These are phyloP conservation scores for Danaus plexippus DNA, from an alignment of 1,140 invertebrate genomes.

Conservation along the genomic window DNA sequence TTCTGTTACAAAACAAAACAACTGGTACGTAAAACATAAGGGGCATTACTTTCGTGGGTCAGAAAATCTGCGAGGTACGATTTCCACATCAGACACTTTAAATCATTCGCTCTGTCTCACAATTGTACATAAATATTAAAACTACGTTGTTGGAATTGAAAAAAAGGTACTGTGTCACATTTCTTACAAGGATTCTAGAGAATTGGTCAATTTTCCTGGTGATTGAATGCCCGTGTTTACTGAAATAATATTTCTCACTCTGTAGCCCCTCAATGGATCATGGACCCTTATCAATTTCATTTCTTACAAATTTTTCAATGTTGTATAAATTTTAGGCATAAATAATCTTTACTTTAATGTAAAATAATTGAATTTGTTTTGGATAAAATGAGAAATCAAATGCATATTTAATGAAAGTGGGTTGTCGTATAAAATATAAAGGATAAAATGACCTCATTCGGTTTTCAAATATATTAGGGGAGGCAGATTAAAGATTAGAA, in stretches of 20 bases:
- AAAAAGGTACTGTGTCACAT: slow-evolving; percentile 64
- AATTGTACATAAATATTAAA: slow-evolving; percentile 71
- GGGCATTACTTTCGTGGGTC: slow-evolving; percentile 66
- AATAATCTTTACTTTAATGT: too few relatives aligned
- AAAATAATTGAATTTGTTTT: too few relatives aligned
- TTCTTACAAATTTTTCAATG: too few relatives aligned
- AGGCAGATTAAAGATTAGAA: slow-evolving; percentile 1
- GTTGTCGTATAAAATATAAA: too few relatives aligned
- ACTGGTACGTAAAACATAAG: slow-evolving; percentile 62
- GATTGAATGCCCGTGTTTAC: slow-evolving; percentile 59
- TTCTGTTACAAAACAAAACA: slow-evolving; percentile 59
- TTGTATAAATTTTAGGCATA: too few relatives aligned
- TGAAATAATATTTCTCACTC: slow-evolving; percentile 63
- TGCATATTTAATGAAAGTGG: too few relatives aligned
- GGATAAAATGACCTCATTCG: too few relatives aligned
- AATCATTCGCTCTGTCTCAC: slow-evolving; percentile 66
- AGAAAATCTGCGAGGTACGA: slow-evolving; percentile 65
- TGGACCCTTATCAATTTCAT: too few relatives aligned
- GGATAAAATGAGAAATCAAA: too few relatives aligned
- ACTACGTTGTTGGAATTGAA: slow-evolving; percentile 53
- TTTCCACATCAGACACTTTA: slow-evolving; percentile 69
- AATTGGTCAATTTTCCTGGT: slow-evolving; percentile 67
- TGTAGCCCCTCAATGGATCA: slow-evolving; percentile 3
- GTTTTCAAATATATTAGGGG: slow-evolving; percentile 4
- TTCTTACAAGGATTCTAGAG: slow-evolving; percentile 54